Conservation (phyloP, 1,140 invertebrate genomes). For the Subanguina moxae region DNA sequence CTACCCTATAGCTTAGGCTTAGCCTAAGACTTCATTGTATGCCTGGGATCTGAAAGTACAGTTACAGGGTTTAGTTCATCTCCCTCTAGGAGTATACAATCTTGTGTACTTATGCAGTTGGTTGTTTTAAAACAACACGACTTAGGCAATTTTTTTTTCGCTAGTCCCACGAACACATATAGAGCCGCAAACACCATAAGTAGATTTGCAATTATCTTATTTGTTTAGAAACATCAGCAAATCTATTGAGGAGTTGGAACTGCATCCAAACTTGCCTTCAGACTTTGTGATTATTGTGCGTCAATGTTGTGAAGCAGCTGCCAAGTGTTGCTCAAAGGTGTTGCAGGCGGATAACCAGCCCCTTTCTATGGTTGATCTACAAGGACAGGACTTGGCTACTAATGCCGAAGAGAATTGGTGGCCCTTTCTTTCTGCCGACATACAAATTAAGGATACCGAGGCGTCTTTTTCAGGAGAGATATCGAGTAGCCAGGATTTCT, state of each 20-base stretch:
- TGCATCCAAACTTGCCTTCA: conserved; percentile 20
- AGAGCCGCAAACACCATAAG: not conserved
- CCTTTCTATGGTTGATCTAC: no score
- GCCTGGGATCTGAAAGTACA: no score
- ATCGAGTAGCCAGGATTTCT: no score
- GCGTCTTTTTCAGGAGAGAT: not conserved
- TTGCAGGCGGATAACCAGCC: conserved; percentile 16
- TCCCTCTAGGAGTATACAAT: no score
- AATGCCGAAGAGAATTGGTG: conserved; percentile 2
- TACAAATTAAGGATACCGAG: not conserved
- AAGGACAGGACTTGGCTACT: no score
- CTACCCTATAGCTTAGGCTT: no score
- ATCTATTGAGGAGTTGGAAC: conserved; percentile 19
- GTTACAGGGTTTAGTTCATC: no score
- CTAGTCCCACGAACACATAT: not conserved
- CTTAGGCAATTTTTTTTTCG: no score
- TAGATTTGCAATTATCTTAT: not conserved
- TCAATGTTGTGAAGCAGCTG: conserved; percentile 31
- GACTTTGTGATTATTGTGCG: conserved; percentile 21
- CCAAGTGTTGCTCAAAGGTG: conserved; percentile 27
- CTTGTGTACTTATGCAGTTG: no score
- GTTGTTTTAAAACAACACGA: no score
- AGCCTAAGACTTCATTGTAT: no score
- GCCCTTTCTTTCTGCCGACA: not conserved
- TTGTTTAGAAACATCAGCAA: conserved; percentile 22